phyloP scores from a whole-genome alignment of 1,140 invertebrate species.

The Augochlora pura region DNA sequence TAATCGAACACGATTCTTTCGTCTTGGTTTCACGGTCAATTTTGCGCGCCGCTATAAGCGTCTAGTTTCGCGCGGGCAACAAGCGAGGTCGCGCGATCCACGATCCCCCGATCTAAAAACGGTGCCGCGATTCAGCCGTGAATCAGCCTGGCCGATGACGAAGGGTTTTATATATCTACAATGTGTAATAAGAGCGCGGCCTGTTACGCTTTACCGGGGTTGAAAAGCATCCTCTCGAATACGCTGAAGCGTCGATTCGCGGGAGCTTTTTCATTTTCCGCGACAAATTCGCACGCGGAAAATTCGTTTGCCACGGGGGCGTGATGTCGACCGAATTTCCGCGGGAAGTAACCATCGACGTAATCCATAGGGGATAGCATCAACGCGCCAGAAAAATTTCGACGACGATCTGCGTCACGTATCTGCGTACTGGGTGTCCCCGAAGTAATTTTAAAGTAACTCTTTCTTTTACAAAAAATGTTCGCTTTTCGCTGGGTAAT shows the following conservation, averaged over 20 bases:
- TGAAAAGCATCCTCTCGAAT: conserved; percentile 1
- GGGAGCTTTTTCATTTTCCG: too few relatives aligned
- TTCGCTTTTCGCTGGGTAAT: too few relatives aligned
- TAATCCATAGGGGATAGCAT: too few relatives aligned
- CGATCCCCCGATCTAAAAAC: conserved; percentile 25
- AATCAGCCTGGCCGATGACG: conserved; percentile 44
- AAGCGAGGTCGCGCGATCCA: background rate
- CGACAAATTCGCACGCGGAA: too few relatives aligned
- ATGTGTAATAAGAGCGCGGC: conserved; percentile 6
- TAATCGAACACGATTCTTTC: background rate
- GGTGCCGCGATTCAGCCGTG: conserved; percentile 13
- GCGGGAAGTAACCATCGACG: too few relatives aligned
- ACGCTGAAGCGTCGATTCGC: background rate
- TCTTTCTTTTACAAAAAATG: too few relatives aligned
- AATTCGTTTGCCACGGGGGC: too few relatives aligned
- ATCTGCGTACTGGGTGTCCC: too few relatives aligned
- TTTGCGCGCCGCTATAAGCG: background rate
- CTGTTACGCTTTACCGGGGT: background rate
- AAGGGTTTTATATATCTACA: conserved; percentile 20
- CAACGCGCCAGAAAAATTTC: too few relatives aligned
- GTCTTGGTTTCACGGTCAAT: conserved; percentile 8
- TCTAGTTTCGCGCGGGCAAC: background rate
- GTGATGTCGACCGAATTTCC: too few relatives aligned
- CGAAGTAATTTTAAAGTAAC: too few relatives aligned
- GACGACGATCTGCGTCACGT: too few relatives aligned